Conservation (phyloP, 2,113 vertebrate genomes). For the Strigops habroptila region DNA sequence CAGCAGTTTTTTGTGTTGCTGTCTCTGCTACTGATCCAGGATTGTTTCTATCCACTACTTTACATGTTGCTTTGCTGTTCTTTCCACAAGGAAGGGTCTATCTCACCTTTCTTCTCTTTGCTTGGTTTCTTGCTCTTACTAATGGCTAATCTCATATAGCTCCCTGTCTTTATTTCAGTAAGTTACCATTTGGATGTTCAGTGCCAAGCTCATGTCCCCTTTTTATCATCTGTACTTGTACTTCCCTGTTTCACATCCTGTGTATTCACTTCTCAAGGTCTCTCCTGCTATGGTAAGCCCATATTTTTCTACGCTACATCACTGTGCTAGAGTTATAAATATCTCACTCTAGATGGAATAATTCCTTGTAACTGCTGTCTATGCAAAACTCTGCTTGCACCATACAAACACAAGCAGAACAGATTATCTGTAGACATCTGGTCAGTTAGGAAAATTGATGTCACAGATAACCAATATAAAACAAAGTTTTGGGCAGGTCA, state of each 20-base stretch:
- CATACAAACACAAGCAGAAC: background rate
- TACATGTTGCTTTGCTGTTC: background rate
- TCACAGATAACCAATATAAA: background rate
- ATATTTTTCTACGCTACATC: background rate
- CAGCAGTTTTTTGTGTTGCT: background rate
- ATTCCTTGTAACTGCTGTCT: background rate
- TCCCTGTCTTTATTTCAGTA: background rate
- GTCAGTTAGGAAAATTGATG: background rate
- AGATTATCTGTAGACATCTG: background rate
- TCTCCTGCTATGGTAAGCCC: background rate
- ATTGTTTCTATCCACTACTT: background rate
- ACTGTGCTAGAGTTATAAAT: background rate
- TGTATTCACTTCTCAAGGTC: background rate
- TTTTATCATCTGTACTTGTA: background rate
- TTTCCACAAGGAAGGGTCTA: background rate
- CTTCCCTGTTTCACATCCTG: background rate
- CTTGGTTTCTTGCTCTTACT: background rate
- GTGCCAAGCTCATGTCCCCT: background rate
- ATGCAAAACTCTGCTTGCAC: background rate
- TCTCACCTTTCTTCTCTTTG: background rate
- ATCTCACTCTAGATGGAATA: background rate
- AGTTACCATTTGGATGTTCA: background rate
- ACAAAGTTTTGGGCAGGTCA: background rate
- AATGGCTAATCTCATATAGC: background rate
- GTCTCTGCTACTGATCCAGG: fast-evolving